A percentile compares a stretch with the other conserved stretches of the same genome.
phyloP scores from a whole-genome alignment of 1,140 invertebrate genomes.

The Drosophila melanica region DNA sequence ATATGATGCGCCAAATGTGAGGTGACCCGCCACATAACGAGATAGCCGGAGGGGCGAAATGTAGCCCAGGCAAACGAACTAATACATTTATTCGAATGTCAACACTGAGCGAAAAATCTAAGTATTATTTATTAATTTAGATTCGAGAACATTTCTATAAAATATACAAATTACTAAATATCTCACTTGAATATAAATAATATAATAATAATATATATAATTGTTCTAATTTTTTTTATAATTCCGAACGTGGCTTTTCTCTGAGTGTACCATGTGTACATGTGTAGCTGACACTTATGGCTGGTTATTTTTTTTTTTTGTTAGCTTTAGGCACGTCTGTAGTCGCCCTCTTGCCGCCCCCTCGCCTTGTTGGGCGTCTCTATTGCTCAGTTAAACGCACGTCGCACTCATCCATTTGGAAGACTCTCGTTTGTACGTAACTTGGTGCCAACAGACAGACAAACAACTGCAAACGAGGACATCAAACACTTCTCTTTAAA shows the following conservation, averaged over 20 bases:
- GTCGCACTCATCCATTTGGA: conserved; percentile 13
- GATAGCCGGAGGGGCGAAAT: background rate
- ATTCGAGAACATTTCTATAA: no score
- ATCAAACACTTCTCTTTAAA: conserved; percentile 42
- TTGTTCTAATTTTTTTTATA: no score
- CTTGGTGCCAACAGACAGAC: background rate
- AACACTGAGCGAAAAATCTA: no score
- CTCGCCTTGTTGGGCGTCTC: background rate
- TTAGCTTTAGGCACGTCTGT: conserved; percentile 20
- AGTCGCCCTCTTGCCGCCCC: background rate
- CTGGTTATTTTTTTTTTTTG: conserved; percentile 14
- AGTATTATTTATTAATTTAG: no score
- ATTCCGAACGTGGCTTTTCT: no score
- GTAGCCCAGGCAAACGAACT: conserved; percentile 32
- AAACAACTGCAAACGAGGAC: conserved; percentile 23
- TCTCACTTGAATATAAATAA: no score
- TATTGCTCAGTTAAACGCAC: conserved; percentile 14
- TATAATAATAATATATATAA: no score
- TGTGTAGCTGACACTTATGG: conserved; percentile 18
- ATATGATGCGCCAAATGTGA: conserved; percentile 61
- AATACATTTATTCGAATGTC: background rate
- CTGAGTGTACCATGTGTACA: background rate
- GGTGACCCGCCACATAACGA: conserved; percentile 15
- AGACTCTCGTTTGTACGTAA: background rate
- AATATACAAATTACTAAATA: no score